Conservation (phyloP, 2,888 invertebrate species). For the Eubasilissa splendida region DNA sequence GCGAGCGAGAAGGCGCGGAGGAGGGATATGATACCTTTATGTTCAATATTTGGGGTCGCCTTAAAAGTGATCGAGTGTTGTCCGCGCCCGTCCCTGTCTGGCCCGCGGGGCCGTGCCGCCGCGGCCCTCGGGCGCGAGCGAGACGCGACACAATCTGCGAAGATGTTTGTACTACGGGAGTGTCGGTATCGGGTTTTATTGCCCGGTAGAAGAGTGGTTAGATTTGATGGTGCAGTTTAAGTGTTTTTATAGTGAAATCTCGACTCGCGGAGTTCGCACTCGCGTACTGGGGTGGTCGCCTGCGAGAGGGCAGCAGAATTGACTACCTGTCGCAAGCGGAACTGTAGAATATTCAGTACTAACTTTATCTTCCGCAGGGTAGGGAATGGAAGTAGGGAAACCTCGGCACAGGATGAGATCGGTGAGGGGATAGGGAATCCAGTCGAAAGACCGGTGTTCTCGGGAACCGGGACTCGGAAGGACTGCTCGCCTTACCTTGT, state of each 20-base stretch:
- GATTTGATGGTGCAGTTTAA: constrained; percentile 23
- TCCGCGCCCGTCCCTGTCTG: constrained; percentile 4
- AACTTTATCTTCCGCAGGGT: no score
- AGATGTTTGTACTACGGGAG: constrained; percentile 15
- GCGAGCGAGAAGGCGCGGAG: constrained; percentile 42
- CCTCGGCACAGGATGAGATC: no score
- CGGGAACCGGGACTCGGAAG: no score
- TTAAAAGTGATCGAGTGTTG: constrained; percentile 37
- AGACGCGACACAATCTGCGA: constrained; percentile 28
- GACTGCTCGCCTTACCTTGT: no score
- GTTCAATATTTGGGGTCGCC: constrained; percentile 44
- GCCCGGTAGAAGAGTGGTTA: constrained; percentile 38
- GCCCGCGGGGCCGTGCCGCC: not conserved
- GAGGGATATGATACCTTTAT: constrained; percentile 40
- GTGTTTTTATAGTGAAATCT: constrained; percentile 2
- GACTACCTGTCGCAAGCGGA: no score
- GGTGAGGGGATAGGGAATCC: no score
- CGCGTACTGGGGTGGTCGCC: not conserved
- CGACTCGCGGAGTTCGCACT: not conserved
- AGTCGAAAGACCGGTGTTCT: no score
- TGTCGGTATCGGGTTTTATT: constrained; percentile 39
- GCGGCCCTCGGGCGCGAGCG: constrained; percentile 7
- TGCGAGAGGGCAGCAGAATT: no score
- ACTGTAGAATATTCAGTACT: no score
- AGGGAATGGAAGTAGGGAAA: no score